Evolutionary conservation across 2,113 vertebrate genomes (phyloP), one percentile per base, ranked within the genome.

Genomic region (Brachirus orientalis): DNA sequence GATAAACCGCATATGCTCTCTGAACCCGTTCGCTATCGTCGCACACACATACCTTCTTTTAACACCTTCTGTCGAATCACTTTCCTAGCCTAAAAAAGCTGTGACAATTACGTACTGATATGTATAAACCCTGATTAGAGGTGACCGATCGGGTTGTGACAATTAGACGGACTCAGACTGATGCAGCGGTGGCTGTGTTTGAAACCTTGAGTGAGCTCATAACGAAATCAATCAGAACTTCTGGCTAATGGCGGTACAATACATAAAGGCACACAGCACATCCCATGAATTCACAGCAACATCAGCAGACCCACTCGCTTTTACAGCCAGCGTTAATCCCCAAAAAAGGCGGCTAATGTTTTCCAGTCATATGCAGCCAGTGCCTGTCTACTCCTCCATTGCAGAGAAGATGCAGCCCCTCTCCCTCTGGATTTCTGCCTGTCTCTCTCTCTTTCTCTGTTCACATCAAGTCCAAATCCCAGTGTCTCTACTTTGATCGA

Each of bases 321-420:
- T 33, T 10, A 33, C 40, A 38, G 52, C 19, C 72, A 41, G 56
- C 59, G 51, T 43, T 61, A 47, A 63, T 78, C 63, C 48, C 62
- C 22, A 44, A 18, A 44, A 22, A 68, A 70, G 73, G 73, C 63
- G 73, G 76, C 67, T 63, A 40, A 6, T 63, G 80, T 65, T 56
- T 53, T 51, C 62, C 65, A 69, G 78, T 77, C 63, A 63, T n/a
- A n/a, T 52, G 61, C 69, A 55, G 69, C 60, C 69, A 45, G 69
- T 52, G 50, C 37, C 37, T 8, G 73, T 77, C 84, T 75, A 60
- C 54, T 84, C 84, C 85, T 82, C 88, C 86, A 88, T 84, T 85
- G 85, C 83, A 46, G 83, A 3, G 54, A 20, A 20, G 72, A 64
- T 79, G 71, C 62, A 74, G 78, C 38, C 50, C 4, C 43, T 64